Conservation (phyloP, 2,113 vertebrate genomes). For the Chloropsis cyanopogon region DNA sequence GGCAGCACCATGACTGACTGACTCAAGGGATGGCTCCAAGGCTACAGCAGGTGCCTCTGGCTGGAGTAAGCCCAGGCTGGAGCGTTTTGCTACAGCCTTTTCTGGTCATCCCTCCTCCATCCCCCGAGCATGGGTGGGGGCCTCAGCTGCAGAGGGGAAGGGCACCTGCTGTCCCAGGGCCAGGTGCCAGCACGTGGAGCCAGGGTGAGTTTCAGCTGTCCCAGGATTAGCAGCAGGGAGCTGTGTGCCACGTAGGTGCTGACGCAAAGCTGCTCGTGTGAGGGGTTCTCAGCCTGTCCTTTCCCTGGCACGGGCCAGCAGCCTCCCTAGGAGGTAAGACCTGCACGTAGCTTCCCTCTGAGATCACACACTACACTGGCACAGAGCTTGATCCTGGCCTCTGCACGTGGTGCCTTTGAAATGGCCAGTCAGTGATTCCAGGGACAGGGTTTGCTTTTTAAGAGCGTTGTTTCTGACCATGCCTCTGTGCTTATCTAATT, state of each 20-base stretch:
- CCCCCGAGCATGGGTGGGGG: neutral
- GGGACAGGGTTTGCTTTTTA: neutral
- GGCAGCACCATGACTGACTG: accelerated
- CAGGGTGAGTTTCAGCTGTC: constrained; percentile 4
- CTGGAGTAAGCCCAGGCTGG: neutral
- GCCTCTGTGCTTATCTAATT: neutral
- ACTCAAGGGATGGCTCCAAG: neutral
- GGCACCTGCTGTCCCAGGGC: neutral
- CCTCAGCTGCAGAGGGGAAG: neutral
- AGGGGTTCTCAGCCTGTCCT: neutral
- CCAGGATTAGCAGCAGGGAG: neutral
- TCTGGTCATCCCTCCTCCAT: neutral
- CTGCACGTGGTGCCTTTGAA: neutral
- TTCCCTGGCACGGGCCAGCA: neutral
- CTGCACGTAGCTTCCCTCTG: neutral
- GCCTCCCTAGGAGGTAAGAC: neutral
- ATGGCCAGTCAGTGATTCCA: neutral
- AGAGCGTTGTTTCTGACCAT: accelerated
- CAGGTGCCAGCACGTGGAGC: neutral
- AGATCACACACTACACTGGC: neutral
- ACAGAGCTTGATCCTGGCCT: neutral
- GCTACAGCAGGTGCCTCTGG: neutral
- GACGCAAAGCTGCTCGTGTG: neutral
- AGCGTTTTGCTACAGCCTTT: neutral
- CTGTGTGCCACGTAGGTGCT: neutral